Conservation (phyloP, 2,797 vertebrate genomes). For the Mastacembelus armatus region DNA sequence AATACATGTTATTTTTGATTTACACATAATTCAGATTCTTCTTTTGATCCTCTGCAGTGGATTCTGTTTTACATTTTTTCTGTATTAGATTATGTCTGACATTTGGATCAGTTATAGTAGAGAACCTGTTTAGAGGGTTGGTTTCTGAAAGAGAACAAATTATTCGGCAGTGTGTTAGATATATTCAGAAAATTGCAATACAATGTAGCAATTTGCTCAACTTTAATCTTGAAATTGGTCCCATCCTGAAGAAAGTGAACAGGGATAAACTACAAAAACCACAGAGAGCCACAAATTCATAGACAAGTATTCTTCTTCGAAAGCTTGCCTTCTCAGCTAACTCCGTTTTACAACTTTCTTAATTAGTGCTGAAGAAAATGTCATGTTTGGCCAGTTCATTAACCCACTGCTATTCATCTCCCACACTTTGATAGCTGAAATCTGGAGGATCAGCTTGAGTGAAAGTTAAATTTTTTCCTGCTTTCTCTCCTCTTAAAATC, state of each 20-base stretch:
- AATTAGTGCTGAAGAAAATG: slow-evolving; percentile 61
- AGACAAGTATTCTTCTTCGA: slow-evolving; percentile 20
- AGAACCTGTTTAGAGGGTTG: slow-evolving; percentile 49
- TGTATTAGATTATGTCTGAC: slow-evolving; percentile 51
- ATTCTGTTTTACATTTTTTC: neutral
- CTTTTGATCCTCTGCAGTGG: slow-evolving; percentile 1
- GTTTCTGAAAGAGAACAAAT: slow-evolving; percentile 51
- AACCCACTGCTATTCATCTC: slow-evolving; percentile 57
- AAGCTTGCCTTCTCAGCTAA: slow-evolving; percentile 31
- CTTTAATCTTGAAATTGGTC: slow-evolving; percentile 19
- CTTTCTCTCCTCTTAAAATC: slow-evolving; percentile 50
- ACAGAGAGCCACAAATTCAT: slow-evolving; percentile 15
- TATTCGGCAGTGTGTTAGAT: slow-evolving; percentile 48
- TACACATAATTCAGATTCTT: slow-evolving; percentile 32
- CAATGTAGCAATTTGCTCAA: slow-evolving; percentile 33
- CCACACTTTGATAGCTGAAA: slow-evolving; percentile 55
- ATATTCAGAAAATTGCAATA: slow-evolving; percentile 45
- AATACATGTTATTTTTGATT: slow-evolving; percentile 39
- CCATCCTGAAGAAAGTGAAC: slow-evolving; percentile 6
- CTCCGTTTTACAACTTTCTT: slow-evolving; percentile 60
- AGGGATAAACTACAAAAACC: neutral
- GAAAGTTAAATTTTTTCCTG: slow-evolving; percentile 54
- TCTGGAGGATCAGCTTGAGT: slow-evolving; percentile 68
- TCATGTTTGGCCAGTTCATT: slow-evolving; percentile 66
- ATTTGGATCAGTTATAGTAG: slow-evolving; percentile 44